A percentile compares a stretch with the other conserved stretches of the same genome.
Conservation (phyloP, 2,888 invertebrate genomes). For the Allophyes oxyacanthae region DNA sequence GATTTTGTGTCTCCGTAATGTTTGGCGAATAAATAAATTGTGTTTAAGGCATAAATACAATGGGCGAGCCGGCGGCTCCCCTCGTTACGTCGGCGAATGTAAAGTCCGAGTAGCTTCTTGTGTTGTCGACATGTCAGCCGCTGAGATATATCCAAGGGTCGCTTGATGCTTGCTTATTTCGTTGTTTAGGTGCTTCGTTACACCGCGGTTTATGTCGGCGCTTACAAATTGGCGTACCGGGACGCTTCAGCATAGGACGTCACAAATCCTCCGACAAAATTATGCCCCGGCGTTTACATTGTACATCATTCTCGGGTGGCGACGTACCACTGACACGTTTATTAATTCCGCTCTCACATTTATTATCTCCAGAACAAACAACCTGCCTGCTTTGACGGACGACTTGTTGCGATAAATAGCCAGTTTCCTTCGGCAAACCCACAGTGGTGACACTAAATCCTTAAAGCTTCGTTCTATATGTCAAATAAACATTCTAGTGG, state of each 20-base stretch:
- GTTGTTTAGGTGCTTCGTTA: slow-evolving; percentile 88
- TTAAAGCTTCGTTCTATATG: slow-evolving; percentile 46
- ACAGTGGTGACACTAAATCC: slow-evolving; percentile 54
- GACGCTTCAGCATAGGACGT: slow-evolving; percentile 71
- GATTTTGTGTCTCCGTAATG: slow-evolving; percentile 89
- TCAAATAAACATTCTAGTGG: slow-evolving; percentile 64
- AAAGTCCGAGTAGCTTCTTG: slow-evolving; percentile 83
- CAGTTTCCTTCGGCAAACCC: slow-evolving; percentile 10
- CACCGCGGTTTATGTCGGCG: slow-evolving; percentile 82
- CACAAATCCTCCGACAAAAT: slow-evolving; percentile 72
- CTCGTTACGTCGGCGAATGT: slow-evolving; percentile 88
- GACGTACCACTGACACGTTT: slow-evolving; percentile 69
- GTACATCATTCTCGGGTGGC: slow-evolving; percentile 69
- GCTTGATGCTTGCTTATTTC: slow-evolving; percentile 72
- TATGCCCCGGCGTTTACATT: slow-evolving; percentile 73
- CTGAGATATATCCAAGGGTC: slow-evolving; percentile 80
- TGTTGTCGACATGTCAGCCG: slow-evolving; percentile 83
- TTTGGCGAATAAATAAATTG: slow-evolving; percentile 89
- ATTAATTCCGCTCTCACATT: slow-evolving; percentile 58
- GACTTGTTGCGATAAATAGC: slow-evolving; percentile 39
- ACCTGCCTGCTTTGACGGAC: slow-evolving; percentile 40
- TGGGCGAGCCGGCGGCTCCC: slow-evolving; percentile 84
- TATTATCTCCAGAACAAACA: slow-evolving; percentile 53
- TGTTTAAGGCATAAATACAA: slow-evolving; percentile 88
- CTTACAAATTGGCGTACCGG: slow-evolving; percentile 85